These are phyloP conservation scores for Amiota minor DNA, from an alignment of 2,888 invertebrate genomes.

Conservation along the genomic window DNA sequence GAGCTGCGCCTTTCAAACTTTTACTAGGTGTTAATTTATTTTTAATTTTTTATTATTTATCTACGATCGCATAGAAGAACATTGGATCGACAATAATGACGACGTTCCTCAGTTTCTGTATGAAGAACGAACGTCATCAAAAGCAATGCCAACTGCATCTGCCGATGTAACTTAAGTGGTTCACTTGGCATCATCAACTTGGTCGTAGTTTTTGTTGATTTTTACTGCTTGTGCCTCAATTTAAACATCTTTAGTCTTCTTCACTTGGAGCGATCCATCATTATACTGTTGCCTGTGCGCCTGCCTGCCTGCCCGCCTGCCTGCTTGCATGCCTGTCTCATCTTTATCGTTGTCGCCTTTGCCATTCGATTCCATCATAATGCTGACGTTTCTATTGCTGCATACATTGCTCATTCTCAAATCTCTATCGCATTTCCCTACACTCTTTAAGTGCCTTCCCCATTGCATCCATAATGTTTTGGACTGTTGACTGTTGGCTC, in stretches of 20 bases:
- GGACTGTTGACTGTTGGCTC: conserved; percentile 37
- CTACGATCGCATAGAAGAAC: conserved; percentile 54
- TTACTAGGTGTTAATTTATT: conserved; percentile 71
- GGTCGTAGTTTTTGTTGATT: neutral
- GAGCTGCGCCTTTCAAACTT: conserved; percentile 26
- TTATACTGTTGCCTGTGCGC: conserved; percentile 8
- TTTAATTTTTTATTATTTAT: conserved; percentile 70
- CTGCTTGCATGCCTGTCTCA: neutral
- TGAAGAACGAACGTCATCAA: conserved; percentile 5
- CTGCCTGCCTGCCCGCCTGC: conserved; percentile 14
- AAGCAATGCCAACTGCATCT: conserved; percentile 8
- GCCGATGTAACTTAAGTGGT: conserved; percentile 45
- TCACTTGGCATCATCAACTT: conserved; percentile 31
- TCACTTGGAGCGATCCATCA: neutral
- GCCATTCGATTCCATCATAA: conserved; percentile 49
- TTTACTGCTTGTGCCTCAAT: neutral
- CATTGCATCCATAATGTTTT: too few relatives aligned
- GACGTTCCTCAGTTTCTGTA: conserved; percentile 20
- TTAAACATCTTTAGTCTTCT: neutral
- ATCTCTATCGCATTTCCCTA: conserved; percentile 32
- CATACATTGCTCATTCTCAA: conserved; percentile 10
- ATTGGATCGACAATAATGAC: conserved; percentile 10
- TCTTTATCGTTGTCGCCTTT: conserved; percentile 29
- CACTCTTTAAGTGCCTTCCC: neutral
- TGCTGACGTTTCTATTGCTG: conserved; percentile 63